Evolutionary conservation across 2,113 vertebrate genomes (phyloP).

Genomic region (Ageneiosus marmoratus): DNA sequence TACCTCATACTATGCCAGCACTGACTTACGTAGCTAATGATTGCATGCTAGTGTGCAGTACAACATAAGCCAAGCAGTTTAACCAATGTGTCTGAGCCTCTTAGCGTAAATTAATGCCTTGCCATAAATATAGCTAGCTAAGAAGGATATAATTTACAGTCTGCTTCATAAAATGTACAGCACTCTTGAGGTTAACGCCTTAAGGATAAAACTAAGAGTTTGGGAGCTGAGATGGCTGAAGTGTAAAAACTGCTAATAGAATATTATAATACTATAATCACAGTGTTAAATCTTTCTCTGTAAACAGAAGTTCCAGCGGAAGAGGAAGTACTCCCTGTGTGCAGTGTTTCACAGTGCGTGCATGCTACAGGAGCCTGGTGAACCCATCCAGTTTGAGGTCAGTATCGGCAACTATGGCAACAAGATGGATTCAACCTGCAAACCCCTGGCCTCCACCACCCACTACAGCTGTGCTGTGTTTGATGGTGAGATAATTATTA

Average conservation of each 20-base stretch:
- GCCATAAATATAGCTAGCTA: neutral
- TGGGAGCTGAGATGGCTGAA: neutral
- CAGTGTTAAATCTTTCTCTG: neutral
- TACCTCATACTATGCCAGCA: neutral
- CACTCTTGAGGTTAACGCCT: neutral
- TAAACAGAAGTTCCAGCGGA: slow-evolving; percentile 89
- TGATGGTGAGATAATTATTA: slow-evolving; percentile 79
- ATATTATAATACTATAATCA: neutral
- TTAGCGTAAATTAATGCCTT: neutral
- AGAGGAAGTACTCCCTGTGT: slow-evolving; percentile 90
- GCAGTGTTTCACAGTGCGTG: slow-evolving; percentile 92
- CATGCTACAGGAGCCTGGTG: slow-evolving; percentile 92
- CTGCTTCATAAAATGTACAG: neutral
- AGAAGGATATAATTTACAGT: neutral
- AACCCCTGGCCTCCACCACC: slow-evolving; percentile 93
- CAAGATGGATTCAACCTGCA: slow-evolving; percentile 94
- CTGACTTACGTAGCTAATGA: neutral
- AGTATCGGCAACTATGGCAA: slow-evolving; percentile 99
- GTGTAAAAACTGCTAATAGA: neutral
- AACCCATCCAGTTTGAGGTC: slow-evolving; percentile 96
- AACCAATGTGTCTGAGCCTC: neutral
- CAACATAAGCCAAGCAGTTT: neutral
- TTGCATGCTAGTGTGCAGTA: neutral
- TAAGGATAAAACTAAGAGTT: neutral
- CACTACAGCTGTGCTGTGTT: slow-evolving; percentile 91